These are phyloP conservation scores for Colistium nudipinnis DNA, from an alignment of 2,113 vertebrate species.

Conservation along the genomic window DNA sequence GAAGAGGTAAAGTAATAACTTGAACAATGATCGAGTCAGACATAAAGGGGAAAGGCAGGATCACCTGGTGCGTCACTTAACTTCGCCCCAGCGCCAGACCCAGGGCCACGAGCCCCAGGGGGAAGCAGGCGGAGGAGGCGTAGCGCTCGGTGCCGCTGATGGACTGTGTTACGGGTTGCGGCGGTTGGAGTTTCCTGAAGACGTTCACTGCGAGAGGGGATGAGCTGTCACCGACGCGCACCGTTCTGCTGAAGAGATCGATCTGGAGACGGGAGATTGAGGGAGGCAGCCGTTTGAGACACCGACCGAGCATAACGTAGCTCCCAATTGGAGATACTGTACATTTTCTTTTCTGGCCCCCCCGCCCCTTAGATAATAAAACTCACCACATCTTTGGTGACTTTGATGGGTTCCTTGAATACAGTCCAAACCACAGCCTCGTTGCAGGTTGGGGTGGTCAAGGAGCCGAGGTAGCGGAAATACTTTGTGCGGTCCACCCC, in stretches of 20 bases:
- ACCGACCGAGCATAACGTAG: neutral
- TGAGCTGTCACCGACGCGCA: conserved; percentile 2
- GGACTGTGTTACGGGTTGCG: conserved; percentile 11
- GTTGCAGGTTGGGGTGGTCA: conserved; percentile 75
- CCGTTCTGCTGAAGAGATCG: conserved; percentile 56
- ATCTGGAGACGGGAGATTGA: conserved; percentile 54
- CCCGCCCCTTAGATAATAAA: neutral
- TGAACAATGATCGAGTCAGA: neutral
- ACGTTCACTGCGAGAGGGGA: conserved; percentile 31
- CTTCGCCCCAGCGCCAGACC: neutral
- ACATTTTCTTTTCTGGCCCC: too few relatives aligned
- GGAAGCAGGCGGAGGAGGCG: conserved; percentile 1
- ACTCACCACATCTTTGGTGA: conserved; percentile 75
- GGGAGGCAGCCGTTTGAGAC: neutral
- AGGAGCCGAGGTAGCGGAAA: conserved; percentile 80
- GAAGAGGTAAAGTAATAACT: too few relatives aligned
- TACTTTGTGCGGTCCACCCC: conserved; percentile 65
- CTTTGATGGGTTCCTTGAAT: conserved; percentile 73
- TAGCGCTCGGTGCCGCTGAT: neutral
- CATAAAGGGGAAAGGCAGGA: neutral
- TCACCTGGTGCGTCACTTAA: neutral
- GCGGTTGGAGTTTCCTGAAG: conserved; percentile 58
- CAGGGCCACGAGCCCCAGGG: conserved; percentile 39
- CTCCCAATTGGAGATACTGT: too few relatives aligned
- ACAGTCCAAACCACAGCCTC: conserved; percentile 83